Base-by-base conservation (phyloP, 2,888 invertebrate species). In the Resseliella maxima region DNA sequence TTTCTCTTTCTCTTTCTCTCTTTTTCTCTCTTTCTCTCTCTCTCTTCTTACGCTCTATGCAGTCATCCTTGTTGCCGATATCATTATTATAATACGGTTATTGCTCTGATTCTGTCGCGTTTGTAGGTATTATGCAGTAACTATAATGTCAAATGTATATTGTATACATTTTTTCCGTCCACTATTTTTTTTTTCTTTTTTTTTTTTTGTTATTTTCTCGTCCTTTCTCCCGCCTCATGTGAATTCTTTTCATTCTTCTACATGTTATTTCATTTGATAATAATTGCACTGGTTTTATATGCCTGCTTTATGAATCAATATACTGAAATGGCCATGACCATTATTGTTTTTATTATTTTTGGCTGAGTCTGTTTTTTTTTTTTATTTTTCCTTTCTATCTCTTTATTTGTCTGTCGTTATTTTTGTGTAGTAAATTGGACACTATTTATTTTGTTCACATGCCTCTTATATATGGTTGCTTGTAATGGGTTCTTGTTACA, bases 251-350 rank as follows among this genome's bases (percentile, higher is more conserved):
- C 24, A 24, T 72, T 72, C 72, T 72, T n/a, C 31, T 1, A 2
- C 72, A 72, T 18, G 5, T 41, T 12, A 72, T 72, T 72, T 72
- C 31, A 72, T 72, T 72, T 72, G 72, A 72, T 72, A 72, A 72
- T 72, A 72, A 72, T 72, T 72, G 31, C 31, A 72, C 72, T 72
- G 72, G 72, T 72, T 72, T 50, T 72, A 31, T 72, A 31, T 72
- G 72, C 72, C 72, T 83, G 36, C 83, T 83, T 38, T 83, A 83
- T 83, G 41, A 38, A 41, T 83, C 83, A 38, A 41, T 83, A 38
- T 83, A 83, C 83, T 1, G 36, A 83, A 83, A 83, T 83, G 41
- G 83, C 83, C 38, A 83, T 41, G 83, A 38, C 83, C n/a, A 83
- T 83, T 41, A 38, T 38, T 38, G 36, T 38, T 83, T 38, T 83